phyloP scores from a whole-genome alignment of 2,797 vertebrate species.

The Sciurus carolinensis region DNA sequence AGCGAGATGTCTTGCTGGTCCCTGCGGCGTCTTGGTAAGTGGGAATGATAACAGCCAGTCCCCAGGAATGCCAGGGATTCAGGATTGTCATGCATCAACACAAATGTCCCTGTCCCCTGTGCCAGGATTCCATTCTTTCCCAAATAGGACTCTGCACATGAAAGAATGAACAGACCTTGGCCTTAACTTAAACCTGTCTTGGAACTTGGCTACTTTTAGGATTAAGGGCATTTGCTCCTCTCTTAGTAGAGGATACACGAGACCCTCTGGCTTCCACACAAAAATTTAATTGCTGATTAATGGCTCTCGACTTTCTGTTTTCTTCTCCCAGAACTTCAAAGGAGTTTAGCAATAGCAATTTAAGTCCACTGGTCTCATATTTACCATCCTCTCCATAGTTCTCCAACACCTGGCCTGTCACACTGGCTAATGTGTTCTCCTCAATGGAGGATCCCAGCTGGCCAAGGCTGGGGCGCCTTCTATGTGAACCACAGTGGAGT shows the following conservation, averaged over 20 bases:
- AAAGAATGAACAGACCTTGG: not conserved
- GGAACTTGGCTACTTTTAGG: not conserved
- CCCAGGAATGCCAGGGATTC: not conserved
- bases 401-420: not conserved
- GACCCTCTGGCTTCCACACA: not conserved
- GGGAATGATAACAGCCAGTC: not conserved
- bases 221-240: not conserved
- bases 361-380: not conserved
- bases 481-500: not conserved
- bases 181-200: not conserved
- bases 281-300: not conserved
- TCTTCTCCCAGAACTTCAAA: conserved; percentile 4
- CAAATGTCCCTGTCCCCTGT: accelerated
- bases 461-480: too few species aligned
- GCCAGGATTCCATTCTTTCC: not conserved
- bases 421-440: not conserved
- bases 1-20: not conserved
- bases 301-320: not conserved
- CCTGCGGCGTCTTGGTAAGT: not conserved
- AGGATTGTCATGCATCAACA: not conserved
- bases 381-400: not conserved
- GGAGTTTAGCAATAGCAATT: not conserved
- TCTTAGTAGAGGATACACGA: not conserved
- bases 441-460: not conserved
- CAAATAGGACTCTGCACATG: not conserved